Evolutionary conservation across 2,113 vertebrate species (phyloP).

Genomic region (Atlantisia rogersi): DNA sequence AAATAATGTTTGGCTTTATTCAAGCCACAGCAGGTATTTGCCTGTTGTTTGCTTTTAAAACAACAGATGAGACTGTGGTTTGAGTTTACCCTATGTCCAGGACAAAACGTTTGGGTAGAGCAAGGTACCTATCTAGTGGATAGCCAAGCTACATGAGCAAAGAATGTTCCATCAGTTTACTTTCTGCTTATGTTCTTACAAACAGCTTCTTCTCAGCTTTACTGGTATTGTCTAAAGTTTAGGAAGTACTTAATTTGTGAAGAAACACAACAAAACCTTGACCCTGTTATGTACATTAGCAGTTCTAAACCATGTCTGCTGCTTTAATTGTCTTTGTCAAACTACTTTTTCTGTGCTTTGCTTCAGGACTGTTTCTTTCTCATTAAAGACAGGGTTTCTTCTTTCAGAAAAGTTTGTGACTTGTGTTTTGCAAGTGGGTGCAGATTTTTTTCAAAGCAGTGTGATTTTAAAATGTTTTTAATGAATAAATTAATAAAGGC

Average conservation of each 20-base stretch:
- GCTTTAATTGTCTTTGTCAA: slow-evolving; percentile 7
- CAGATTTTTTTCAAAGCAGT: background rate
- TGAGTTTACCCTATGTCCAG: background rate
- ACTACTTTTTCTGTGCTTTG: background rate
- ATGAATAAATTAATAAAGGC: background rate
- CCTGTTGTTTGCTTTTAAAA: background rate
- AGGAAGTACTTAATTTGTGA: background rate
- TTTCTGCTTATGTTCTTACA: background rate
- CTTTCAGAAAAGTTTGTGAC: background rate
- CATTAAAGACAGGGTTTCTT: background rate
- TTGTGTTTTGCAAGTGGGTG: background rate
- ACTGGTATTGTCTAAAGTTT: background rate
- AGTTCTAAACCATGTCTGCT: background rate
- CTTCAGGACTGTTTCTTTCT: background rate
- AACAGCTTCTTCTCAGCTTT: background rate
- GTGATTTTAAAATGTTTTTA: background rate
- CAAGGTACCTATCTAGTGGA: background rate
- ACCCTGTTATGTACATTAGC: background rate
- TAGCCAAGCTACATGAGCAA: background rate
- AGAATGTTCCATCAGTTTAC: accelerated
- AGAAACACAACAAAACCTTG: background rate
- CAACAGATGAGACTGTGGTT: background rate
- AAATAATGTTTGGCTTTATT: background rate
- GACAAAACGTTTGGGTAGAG: too few species aligned
- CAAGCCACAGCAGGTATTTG: background rate